Base-by-base conservation (phyloP, 1,140 invertebrate species). In the Drosophila obscura region DNA sequence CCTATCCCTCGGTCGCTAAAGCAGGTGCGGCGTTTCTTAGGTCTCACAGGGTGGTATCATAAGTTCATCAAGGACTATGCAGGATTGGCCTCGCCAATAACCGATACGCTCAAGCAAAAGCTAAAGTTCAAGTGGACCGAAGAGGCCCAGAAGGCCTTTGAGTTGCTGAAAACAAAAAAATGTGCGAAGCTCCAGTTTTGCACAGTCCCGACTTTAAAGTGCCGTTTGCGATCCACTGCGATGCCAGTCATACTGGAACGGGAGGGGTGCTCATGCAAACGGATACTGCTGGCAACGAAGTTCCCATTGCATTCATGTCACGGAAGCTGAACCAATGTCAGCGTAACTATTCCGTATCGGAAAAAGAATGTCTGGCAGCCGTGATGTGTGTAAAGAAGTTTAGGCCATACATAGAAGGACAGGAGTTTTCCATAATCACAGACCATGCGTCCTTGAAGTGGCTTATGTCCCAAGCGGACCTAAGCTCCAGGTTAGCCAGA, bases 351-450 rank as follows among this genome's bases (percentile, higher is more conserved):
- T 56, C 22, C 0, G 53, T 24, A 3, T 24, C 22, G 9, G 53
- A 56, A 43, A 56, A 26, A 24, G 53, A 56, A 5, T 24, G 53
- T 41, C 16, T 26, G 26, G 26, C 28, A 3, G 52, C 52, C 2
- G 35, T 56, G n/a, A 58, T 58, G 43, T 31, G 56, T 58, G 56
- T 58, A 11, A 31, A 46, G 11, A 58, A 58, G 15, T 58, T 46
- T 45, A 28, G 56, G 26, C 24, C 56, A 4, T 58, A 58, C 16
- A 24, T 46, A 2, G 44, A 58, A 46, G 56, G 44, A 2, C 44
- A 35, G n/a, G 56, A 48, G 15, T 59, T 59, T 26, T 48, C 44
- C 11, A 48, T 59, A 16, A 46, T 31, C 13, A 48, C 43, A 1
- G 26, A 31, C 16, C 26, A 46, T 48, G 56, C 44, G 9, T 44